Evolutionary conservation across 2,113 vertebrate species (phyloP), one percentile per base, ranked within the genome.

Genomic region (Scopus umbretta): DNA sequence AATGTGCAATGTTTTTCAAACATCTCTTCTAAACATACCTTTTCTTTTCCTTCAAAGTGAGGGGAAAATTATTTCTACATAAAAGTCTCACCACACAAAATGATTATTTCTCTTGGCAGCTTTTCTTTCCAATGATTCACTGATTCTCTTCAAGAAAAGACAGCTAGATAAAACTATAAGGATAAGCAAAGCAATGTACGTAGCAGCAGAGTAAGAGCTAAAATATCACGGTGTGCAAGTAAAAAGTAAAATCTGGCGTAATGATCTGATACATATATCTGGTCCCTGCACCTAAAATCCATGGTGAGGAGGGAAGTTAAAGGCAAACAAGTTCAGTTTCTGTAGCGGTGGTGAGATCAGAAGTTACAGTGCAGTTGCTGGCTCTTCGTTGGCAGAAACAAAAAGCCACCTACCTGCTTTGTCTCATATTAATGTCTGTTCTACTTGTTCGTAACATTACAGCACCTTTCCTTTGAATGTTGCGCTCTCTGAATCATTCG

Each of bases 121-220:
- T 80, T 66, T 91, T 85, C 67, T 94, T 90, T 47, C 59, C 87
- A 75, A 18, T 92, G 92, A 94, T 90, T 92, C 93, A 94, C 50
- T 59, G 52, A 40, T 89, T 80, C 45, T 27, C 56, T 90, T 85
- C 68, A 86, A 88, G 75, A 87, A 81, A 74, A 95, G 63, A 29
- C 68, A 92, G 53, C 67, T 63, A 75, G 92, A 86, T 94, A 75
- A 86, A 83, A 61, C 72, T 59, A 7, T 27, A 65, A 43, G 40
- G 72, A 40, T 74, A 91, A 86, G 55, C 43, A 84, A 81, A 88
- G 59, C 65, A 67, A 47, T 67, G 61, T 68, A 81, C 6, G 2
- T 59, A 76, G 71, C 67, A 76, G 34, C 25, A 86, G 32, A 80
- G 29, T 21, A 83, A 76, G 55, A 90, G 43, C 70, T 82, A 16